Evolutionary conservation across 1,140 invertebrate species (phyloP).

Genomic region (Brachionus paranguensis): DNA sequence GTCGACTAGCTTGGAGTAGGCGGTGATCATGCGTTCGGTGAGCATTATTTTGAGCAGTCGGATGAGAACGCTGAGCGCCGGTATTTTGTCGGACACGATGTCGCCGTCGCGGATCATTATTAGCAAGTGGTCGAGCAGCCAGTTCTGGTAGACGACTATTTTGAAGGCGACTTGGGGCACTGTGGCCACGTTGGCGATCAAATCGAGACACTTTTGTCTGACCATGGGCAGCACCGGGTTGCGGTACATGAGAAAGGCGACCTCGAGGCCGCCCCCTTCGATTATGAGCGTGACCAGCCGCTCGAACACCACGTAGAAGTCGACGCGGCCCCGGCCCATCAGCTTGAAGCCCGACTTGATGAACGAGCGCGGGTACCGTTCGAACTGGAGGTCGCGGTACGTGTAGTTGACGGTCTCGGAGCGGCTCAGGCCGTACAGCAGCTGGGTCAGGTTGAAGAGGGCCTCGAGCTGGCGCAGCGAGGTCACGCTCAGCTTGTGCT

Average conservation of each 20-base stretch:
- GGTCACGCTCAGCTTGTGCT: background rate
- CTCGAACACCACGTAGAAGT: constrained; percentile 26
- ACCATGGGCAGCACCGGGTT: background rate
- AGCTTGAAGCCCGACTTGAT: constrained; percentile 13
- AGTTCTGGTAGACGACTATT: background rate
- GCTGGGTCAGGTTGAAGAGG: constrained; percentile 31
- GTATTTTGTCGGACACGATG: constrained; percentile 25
- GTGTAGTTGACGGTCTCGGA: constrained; percentile 24
- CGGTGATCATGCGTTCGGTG: background rate
- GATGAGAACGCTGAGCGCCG: background rate
- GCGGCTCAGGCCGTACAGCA: constrained; percentile 11
- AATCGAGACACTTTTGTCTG: constrained; percentile 32
- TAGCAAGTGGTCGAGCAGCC: background rate
- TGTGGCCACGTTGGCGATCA: background rate
- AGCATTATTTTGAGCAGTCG: constrained; percentile 22
- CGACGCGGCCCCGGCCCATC: background rate
- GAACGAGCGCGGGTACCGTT: background rate
- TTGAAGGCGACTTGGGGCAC: background rate
- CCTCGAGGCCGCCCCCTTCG: background rate
- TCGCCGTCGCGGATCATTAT: constrained; percentile 29
- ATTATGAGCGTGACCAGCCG: background rate
- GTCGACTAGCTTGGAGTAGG: background rate
- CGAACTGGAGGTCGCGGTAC: constrained; percentile 26
- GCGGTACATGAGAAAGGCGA: constrained; percentile 7
- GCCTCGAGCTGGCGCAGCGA: constrained; percentile 20